Percentiles rank a stretch among this genome's conserved stretches.
Evolutionary conservation across 2,888 invertebrate genomes (phyloP).

Genomic region (Melanostoma mellinum): DNA sequence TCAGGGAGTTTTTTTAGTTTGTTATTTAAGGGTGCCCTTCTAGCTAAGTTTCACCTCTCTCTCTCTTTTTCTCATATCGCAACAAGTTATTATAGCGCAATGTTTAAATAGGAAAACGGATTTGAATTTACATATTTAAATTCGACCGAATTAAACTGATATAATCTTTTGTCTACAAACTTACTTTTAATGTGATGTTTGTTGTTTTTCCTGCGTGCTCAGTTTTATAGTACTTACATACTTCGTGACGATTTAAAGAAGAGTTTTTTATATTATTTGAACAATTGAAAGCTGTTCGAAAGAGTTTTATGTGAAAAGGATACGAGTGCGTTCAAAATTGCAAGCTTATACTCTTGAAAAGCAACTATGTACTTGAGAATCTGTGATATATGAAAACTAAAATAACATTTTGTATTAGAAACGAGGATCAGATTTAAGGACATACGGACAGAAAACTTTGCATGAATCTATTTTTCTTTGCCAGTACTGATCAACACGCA

Average conservation of each 20-base stretch:
- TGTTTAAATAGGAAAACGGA: neutral
- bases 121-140: neutral
- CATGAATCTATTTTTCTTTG: too few species aligned
- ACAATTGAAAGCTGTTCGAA: too few species aligned
- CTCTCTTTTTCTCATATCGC: slow-evolving; percentile 6
- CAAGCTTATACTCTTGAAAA: too few species aligned
- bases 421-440: too few species aligned
- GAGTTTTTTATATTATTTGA: too few species aligned
- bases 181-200: slow-evolving; percentile 12
- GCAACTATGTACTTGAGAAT: too few species aligned
- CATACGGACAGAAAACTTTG: too few species aligned
- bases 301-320: too few species aligned
- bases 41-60: slow-evolving; percentile 25
- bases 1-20: slow-evolving; percentile 41
- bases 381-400: too few species aligned
- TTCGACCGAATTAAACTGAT: neutral
- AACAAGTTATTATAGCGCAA: slow-evolving; percentile 10
- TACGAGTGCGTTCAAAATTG: too few species aligned
- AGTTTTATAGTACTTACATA: slow-evolving; percentile 8
- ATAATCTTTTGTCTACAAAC: slow-evolving; percentile 5
- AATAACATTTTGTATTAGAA: too few species aligned
- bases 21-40: slow-evolving; percentile 30
- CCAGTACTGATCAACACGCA: too few species aligned
- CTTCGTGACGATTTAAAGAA: neutral
- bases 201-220: slow-evolving; percentile 1